These are phyloP conservation scores for Lacerta viridis DNA, from an alignment of 2,797 vertebrate species.

Conservation along the genomic window DNA sequence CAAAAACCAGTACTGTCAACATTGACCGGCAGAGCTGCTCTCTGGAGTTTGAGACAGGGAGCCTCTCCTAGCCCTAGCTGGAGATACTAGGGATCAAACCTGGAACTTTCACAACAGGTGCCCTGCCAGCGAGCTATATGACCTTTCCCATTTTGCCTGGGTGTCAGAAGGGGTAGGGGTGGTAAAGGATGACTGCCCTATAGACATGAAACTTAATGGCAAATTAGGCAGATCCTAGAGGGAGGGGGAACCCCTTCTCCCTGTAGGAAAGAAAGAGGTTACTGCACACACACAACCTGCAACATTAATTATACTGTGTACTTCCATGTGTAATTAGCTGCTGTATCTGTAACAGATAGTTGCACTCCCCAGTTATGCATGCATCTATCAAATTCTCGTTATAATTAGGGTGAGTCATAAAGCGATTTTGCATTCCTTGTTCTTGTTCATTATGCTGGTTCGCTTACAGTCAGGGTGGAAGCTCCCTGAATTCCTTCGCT, in stretches of 20 bases:
- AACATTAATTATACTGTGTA: conserved; percentile 61
- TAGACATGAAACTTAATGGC: conserved; percentile 52
- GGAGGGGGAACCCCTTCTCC: conserved; percentile 31
- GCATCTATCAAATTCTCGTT: conserved; percentile 74
- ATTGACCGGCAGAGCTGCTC: background rate
- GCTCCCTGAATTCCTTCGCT: conserved; percentile 52
- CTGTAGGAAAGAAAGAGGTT: conserved; percentile 49
- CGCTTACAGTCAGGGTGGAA: conserved; percentile 52
- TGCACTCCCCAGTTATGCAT: conserved; percentile 73
- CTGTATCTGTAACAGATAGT: conserved; percentile 74
- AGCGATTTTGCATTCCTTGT: conserved; percentile 70
- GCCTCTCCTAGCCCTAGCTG: background rate
- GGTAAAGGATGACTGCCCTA: conserved; percentile 33
- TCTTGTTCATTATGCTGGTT: conserved; percentile 71
- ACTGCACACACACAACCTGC: conserved; percentile 35
- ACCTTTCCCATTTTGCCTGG: conserved; percentile 26
- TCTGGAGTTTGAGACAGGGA: background rate
- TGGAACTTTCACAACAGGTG: background rate
- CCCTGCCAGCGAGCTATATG: background rate
- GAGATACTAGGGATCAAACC: too few species aligned
- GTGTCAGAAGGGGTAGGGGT: conserved; percentile 19
- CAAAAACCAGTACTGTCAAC: too few species aligned
- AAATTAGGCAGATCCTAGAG: conserved; percentile 37
- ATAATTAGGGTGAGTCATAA: conserved; percentile 79
- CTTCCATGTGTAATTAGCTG: conserved; percentile 68